Evolutionary conservation across 2,113 vertebrate genomes (phyloP), one percentile per base, ranked within the genome.

Genomic region (Motacilla tschutschensis): DNA sequence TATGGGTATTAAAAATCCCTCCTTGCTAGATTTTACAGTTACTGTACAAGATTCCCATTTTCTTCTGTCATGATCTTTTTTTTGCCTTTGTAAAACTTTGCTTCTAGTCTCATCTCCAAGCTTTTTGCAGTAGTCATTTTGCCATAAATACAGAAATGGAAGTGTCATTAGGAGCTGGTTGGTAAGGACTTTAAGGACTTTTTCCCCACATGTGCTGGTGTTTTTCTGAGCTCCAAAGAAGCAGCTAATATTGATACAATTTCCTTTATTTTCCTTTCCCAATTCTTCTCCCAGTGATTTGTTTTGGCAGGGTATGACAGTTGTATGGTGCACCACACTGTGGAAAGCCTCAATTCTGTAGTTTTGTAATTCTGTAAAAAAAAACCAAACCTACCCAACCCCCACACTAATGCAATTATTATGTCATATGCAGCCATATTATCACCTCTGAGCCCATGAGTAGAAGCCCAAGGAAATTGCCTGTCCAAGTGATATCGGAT

Each of bases 221-320:
- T 79, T 84, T 79, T 87, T 87, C 72, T 89, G 44, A 87, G 53
- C 72, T 87, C 57, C 31, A 0, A 71, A 77, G 47, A 70, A 83
- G 60, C 57, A 64, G 53, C 65, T 90, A 53, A 41, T 28, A 43
- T 33, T 55, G 62, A 47, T 71, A 66, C 8, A 41, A 2, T 79
- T 87, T 89, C 60, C 53, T 93, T 67, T 33, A 22, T 62, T 50
- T 75, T 51, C 36, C 46, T 51, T 62, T 51, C 36, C 24, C 22
- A 72, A 87, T 79, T 79, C 48, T 63, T 26, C 44, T 93, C 12
- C 48, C 41, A 64, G 46, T 2, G 5, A 83, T 91, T 71, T 93
- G 65, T 77, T 90, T 65, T 80, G 69, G 72, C 65, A 65, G 57
- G 38, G 48, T 50, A 6, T 77, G 71, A 17, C 69, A 57, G 54